Percentiles rank a stretch among this genome's conserved stretches.
Conservation (phyloP, 2,888 invertebrate genomes). For the Congeria kusceri region DNA sequence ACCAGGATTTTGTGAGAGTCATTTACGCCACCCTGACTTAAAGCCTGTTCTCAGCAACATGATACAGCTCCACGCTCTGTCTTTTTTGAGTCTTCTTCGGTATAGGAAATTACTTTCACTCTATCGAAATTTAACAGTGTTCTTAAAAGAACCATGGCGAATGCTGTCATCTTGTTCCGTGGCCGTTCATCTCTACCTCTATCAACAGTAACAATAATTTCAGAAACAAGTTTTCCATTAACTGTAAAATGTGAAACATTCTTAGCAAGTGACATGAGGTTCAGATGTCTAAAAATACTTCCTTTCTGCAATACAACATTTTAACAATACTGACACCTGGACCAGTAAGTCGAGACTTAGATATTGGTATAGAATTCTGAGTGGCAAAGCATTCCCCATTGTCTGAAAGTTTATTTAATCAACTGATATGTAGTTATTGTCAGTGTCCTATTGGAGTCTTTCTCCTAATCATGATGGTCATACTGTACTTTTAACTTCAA, state of each 20-base stretch:
- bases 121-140: conserved; percentile 19
- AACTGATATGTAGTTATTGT: conserved; percentile 37
- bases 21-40: conserved; percentile 24
- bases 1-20: conserved; percentile 15
- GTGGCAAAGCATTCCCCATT: conserved; percentile 9
- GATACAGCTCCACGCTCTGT: conserved; percentile 28
- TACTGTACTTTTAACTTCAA: conserved; percentile 34
- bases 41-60: conserved; percentile 29
- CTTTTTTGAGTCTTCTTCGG: conserved; percentile 36
- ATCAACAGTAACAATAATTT: conserved; percentile 34
- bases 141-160: conserved; percentile 25
- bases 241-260: conserved; percentile 7
- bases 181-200: conserved; percentile 39
- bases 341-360: conserved; percentile 21
- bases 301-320: conserved; percentile 19
- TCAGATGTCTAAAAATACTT: conserved; percentile 26
- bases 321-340: conserved; percentile 34
- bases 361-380: conserved; percentile 19
- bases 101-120: conserved; percentile 26
- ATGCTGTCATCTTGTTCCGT: conserved; percentile 29
- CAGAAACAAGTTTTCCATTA: conserved; percentile 22
- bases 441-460: conserved; percentile 21
- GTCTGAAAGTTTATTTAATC: conserved; percentile 19
- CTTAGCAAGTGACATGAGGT: conserved; percentile 38
- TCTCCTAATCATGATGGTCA: conserved; percentile 34